Conservation (phyloP, 2,888 invertebrate genomes). For the Nomada lathburiana region DNA sequence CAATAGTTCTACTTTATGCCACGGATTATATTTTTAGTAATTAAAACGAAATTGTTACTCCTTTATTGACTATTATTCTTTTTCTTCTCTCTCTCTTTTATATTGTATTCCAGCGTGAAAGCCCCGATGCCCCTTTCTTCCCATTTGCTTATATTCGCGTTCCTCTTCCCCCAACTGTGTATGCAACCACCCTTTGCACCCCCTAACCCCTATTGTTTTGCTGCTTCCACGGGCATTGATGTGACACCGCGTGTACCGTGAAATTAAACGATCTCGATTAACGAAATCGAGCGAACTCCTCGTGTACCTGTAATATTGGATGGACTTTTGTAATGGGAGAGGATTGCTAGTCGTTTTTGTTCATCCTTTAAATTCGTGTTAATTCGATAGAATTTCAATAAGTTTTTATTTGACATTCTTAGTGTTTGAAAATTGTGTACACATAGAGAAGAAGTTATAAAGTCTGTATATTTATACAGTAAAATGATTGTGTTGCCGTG, state of each 20-base stretch:
- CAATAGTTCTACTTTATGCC: no score
- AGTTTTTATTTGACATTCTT: background rate
- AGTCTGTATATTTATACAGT: no score
- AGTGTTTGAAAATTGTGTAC: no score
- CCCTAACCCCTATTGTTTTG: constrained; percentile 14
- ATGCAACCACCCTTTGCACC: background rate
- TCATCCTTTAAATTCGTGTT: background rate
- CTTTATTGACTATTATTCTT: no score
- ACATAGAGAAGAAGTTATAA: no score
- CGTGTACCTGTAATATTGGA: constrained; percentile 23
- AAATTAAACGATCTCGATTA: constrained; percentile 65
- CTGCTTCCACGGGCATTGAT: constrained; percentile 40
- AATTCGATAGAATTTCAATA: background rate
- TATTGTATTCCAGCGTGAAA: no score
- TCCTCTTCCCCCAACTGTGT: background rate
- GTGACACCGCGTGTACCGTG: constrained; percentile 40
- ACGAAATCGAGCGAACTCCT: constrained; percentile 49
- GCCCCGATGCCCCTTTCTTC: no score
- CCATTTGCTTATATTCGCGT: background rate
- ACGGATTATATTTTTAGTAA: no score
- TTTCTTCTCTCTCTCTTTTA: no score
- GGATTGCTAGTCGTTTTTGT: constrained; percentile 7
- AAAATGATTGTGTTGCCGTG: no score
- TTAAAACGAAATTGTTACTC: no score
- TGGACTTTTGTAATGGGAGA: constrained; percentile 10